Evolutionary conservation across 2,113 vertebrate species (phyloP).

Genomic region (Gadus chalcogrammus): DNA sequence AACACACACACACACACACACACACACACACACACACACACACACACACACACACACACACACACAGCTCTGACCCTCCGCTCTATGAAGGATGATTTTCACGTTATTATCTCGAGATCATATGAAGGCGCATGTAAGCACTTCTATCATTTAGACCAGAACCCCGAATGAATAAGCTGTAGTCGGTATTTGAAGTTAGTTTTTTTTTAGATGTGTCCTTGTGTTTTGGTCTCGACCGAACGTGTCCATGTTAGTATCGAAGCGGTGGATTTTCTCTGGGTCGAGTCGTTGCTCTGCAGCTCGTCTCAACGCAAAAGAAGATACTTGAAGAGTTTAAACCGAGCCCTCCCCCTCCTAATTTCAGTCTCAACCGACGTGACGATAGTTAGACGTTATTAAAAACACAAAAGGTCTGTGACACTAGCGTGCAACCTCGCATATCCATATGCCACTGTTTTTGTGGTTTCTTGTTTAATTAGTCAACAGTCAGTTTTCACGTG

Average conservation of each 20-base stretch:
- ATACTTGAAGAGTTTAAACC: slow-evolving; percentile 7
- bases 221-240: slow-evolving; percentile 23
- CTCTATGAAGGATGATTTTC: slow-evolving; percentile 34
- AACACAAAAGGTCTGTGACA: too few relatives aligned
- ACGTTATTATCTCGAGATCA: slow-evolving; percentile 7
- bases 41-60: slow-evolving; percentile 9
- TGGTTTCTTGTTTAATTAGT: too few relatives aligned
- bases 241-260: background rate
- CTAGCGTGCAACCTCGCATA: too few relatives aligned
- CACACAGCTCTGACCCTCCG: slow-evolving; percentile 16
- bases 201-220: slow-evolving; percentile 20
- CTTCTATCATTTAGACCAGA: slow-evolving; percentile 51
- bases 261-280: background rate
- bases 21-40: slow-evolving; percentile 11
- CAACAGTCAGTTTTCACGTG: background rate
- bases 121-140: slow-evolving; percentile 56
- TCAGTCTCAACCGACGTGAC: slow-evolving; percentile 8
- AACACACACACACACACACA: slow-evolving; percentile 9
- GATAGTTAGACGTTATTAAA: slow-evolving; percentile 26
- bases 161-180: slow-evolving; percentile 64
- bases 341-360: slow-evolving; percentile 25
- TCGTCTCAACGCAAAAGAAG: slow-evolving; percentile 11
- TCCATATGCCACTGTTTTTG: too few relatives aligned
- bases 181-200: slow-evolving; percentile 20
- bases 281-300: slow-evolving; percentile 10